Base-by-base conservation (phyloP, 1,140 invertebrate genomes). In the Pristionchus pacificus region DNA sequence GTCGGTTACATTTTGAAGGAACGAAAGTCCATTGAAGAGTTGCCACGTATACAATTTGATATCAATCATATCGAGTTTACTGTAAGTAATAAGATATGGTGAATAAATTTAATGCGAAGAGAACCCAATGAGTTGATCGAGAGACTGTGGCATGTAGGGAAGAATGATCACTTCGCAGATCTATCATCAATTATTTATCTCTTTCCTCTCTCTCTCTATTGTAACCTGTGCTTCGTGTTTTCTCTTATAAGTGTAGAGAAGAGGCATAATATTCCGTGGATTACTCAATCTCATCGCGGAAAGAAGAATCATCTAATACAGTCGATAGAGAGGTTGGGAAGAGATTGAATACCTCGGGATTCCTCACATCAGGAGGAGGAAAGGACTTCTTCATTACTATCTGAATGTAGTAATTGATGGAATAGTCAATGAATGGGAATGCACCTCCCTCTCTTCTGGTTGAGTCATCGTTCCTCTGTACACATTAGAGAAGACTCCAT, bases 341-440 rank as follows among this genome's bases (percentile, higher is more conserved):
- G 29, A 19, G 0, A 10, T 32, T 13, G 25, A 57, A 29, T 15
- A 13, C 24, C 1, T 25, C 2, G 10, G 31, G 2, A 15, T 28
- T 33, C 14, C 2, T n/a, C 0, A 57, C 19, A 19, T 57, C 55
- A 57, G 55, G 24, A 57, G 55, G 24, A 0, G 76, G 71, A 78
- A 78, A 79, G 3, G 77, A 78, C 60, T 79, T 79, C 63, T 79
- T 79, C 2, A 79, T 67, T 2, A 79, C 78, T 33, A 79, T 77
- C 55, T 79, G 70, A 14, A n/a, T n/a, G n/a, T n/a, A n/a, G n/a
- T n/a, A n/a, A n/a, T n/a, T n/a, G n/a, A n/a, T n/a, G n/a, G n/a
- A n/a, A n/a, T n/a, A n/a, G n/a, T n/a, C n/a, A n/a, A n/a, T n/a
- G n/a, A n/a, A n/a, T n/a, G n/a, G n/a, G n/a, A n/a, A n/a, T n/a